Base-by-base conservation (phyloP, 1,140 invertebrate genomes). In the Drosophila saltans region DNA sequence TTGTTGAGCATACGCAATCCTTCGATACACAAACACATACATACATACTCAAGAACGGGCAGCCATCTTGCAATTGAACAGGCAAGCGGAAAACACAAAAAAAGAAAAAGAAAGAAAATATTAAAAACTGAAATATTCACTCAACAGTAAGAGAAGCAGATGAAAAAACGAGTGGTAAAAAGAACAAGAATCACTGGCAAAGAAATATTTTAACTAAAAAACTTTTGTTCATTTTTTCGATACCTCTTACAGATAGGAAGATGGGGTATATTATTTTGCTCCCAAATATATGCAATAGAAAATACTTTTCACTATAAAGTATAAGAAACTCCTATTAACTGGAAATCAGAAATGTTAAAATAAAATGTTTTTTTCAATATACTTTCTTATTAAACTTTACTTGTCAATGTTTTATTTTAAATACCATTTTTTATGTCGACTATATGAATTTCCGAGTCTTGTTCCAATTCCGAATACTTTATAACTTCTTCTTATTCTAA, bases 121-220 rank as follows among this genome's bases (percentile, higher is more conserved):
- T 72, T 60, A 61, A 52, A 48, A 52, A 52, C 45, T 52, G 30
- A 76, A 70, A 77, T 66, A 76, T 78, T 74, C 80, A 65, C 78
- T 77, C 67, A 70, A 43, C 64, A 72, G 66, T 70, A 63, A 75
- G 7, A 9, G 41, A 3, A 26, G 26, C 1, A 62, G 10, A 43
- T 11, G 30, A 58, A n/a, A 28, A 24, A 26, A 11, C 16, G 30
- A 24, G 66, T 58, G 59, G 16, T 5, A 36, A 36, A 36, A 36
- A 39, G 55, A 45, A 36, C 57, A 59, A 70, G 75, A 65, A 65
- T 61, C n/a, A 67, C 39, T 10, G 63, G 62, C 41, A 78, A 78
- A 58, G 39, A 74, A 45, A 9, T 68, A 72, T 52, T 52, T 52
- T 24, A 24, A 52, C 21, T 26, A 24, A 52, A 43, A 40, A 52